Evolutionary conservation across 2,113 vertebrate species (phyloP).

Genomic region (Sarotherodon lohbergeri): DNA sequence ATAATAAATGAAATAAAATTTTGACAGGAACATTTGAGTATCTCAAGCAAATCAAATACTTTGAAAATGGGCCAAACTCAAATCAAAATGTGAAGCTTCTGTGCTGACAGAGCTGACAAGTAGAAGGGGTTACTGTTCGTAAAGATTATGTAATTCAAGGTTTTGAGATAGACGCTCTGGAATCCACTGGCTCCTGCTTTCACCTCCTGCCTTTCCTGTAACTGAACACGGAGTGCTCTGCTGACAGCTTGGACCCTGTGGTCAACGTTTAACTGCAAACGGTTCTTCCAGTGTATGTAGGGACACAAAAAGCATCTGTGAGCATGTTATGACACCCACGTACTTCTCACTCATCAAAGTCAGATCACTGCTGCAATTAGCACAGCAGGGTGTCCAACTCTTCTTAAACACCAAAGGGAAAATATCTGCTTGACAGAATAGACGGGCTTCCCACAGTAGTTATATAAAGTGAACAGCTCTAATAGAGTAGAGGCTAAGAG

Average conservation of each 20-base stretch:
- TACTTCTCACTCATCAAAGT: neutral
- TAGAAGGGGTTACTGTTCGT: conserved; percentile 34
- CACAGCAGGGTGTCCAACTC: neutral
- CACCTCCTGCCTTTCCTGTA: conserved; percentile 36
- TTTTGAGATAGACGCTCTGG: conserved; percentile 28
- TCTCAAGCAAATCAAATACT: neutral
- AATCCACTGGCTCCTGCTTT: conserved; percentile 29
- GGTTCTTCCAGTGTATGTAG: conserved; percentile 21
- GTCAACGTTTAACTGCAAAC: conserved; percentile 34
- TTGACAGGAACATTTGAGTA: neutral
- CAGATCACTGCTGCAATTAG: neutral
- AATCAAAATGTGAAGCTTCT: neutral
- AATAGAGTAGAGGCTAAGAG: neutral
- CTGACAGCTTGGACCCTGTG: conserved; percentile 36
- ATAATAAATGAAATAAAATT: neutral
- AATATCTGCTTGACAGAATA: neutral
- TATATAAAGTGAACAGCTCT: conserved; percentile 4
- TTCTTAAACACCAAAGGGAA: neutral
- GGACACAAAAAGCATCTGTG: conserved; percentile 11
- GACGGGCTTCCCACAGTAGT: neutral
- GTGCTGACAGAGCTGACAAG: neutral
- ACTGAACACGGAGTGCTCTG: conserved; percentile 48
- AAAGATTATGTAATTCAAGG: conserved; percentile 44
- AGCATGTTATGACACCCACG: conserved; percentile 5
- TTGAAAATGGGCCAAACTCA: neutral